Evolutionary conservation across 2,888 invertebrate species (phyloP), one percentile per base, ranked within the genome.

Genomic region (Caenorhabditis wallacei): DNA sequence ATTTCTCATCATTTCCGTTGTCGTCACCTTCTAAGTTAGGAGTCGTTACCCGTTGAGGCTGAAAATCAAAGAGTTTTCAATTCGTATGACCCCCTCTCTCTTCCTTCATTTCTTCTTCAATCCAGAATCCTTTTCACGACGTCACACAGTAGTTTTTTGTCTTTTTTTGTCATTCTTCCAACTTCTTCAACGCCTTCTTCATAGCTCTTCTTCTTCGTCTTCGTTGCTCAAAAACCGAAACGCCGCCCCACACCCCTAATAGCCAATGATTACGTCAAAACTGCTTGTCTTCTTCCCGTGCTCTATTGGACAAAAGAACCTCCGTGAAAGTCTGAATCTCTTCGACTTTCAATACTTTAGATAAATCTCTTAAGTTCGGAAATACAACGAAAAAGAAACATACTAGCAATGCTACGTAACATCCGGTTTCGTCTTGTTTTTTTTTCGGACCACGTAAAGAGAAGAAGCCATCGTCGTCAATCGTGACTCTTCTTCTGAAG

Each of bases 401-500:
- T 70, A 72, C 71, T 80, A 40, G 63, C 46, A 63, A 70, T 43
- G 57, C 66, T 54, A 80, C 80, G 80, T 80, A 80, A 80, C 71
- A 72, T 80, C 80, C 80, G 80, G 80, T 80, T 80, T 76, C 70
- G 80, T 80, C 80, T 80, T 80, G 80, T 80, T 80, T 80, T 80
- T 79, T 80, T 80, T 71, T 54, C 22, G 48, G 30, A 53, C 53
- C 70, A 56, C 53, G 63, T 51, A 26, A 40, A 7, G 48, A 30
- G 35, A 40, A 18, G 30, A n/a, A n/a, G n/a, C n/a, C 64, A 56
- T 48, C 75, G 57, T 48, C 66, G 64, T 63, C 63, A 63, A 53
- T 54, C 30, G 48, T 63, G 63, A 48, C 63, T 63, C 63, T 35
- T 63, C 43, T 63, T 63, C 30, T 35, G 64, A 35, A 64, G 64